These are phyloP conservation scores for Empidonax traillii DNA, from an alignment of 2,113 vertebrate species.

Conservation along the genomic window DNA sequence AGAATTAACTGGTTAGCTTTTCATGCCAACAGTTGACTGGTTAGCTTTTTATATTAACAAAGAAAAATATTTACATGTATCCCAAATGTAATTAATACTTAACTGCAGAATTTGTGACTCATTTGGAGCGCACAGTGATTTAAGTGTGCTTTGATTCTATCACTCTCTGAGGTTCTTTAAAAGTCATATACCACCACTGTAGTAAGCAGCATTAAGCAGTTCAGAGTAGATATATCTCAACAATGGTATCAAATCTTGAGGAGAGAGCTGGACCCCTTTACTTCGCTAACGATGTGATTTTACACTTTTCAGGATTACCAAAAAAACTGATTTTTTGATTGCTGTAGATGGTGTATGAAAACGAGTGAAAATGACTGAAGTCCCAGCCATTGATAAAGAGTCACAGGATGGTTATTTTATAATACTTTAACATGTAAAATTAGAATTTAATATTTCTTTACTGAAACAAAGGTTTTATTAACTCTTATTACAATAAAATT, in stretches of 20 bases:
- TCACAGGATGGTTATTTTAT: slow-evolving; percentile 29
- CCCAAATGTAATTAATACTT: not conserved
- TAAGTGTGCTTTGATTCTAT: not conserved
- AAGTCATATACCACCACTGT: not conserved
- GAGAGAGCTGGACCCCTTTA: not conserved
- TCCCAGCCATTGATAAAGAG: not conserved
- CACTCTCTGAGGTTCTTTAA: not conserved
- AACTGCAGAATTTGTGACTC: not conserved
- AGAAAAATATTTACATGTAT: not conserved
- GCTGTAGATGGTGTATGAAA: slow-evolving; percentile 51
- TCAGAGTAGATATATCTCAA: not conserved
- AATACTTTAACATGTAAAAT: slow-evolving; percentile 57
- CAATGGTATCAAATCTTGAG: not conserved
- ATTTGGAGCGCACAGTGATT: not conserved
- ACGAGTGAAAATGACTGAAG: not conserved
- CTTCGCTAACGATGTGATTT: slow-evolving; percentile 11
- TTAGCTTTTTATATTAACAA: not conserved
- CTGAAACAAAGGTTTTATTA: slow-evolving; percentile 52
- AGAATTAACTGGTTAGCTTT: not conserved
- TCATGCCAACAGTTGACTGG: not conserved
- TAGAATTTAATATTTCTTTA: not conserved
- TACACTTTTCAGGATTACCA: slow-evolving; percentile 68
- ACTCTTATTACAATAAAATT: not conserved
- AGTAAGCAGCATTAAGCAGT: not conserved
- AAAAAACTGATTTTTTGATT: slow-evolving; percentile 79